phyloP scores from a whole-genome alignment of 2,797 vertebrate genomes.

The Acrossocheilus wenchowensis region DNA sequence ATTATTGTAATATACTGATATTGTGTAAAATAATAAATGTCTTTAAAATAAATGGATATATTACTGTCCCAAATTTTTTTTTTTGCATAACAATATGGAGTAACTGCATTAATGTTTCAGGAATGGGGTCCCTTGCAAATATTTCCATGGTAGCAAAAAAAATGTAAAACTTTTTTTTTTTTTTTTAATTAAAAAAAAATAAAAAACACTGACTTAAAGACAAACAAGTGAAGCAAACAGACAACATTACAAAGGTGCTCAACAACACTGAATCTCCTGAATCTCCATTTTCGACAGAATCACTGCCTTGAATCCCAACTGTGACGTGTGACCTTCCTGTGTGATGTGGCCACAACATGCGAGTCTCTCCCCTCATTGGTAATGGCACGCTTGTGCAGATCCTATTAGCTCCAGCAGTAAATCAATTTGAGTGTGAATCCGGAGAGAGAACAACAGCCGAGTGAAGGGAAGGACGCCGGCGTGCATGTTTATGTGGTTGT shows the following conservation, averaged over 20 bases:
- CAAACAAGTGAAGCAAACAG: background rate
- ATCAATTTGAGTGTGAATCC: conserved; percentile 49
- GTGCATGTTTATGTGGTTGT: conserved; percentile 41
- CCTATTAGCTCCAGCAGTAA: conserved; percentile 44
- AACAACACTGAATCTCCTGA: conserved; percentile 1
- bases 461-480: background rate
- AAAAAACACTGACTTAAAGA: background rate
- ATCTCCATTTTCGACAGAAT: conserved; percentile 9
- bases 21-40: too few relatives aligned
- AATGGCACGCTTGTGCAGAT: conserved; percentile 23
- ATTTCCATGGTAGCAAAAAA: too few relatives aligned
- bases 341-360: conserved; percentile 16
- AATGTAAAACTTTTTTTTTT: too few relatives aligned
- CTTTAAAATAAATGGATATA: too few relatives aligned
- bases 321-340: conserved; percentile 29
- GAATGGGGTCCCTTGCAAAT: too few relatives aligned
- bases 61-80: too few relatives aligned
- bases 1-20: background rate
- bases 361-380: conserved; percentile 14
- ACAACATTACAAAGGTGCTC: background rate
- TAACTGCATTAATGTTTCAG: too few relatives aligned
- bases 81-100: too few relatives aligned
- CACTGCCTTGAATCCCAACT: background rate
- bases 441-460: conserved; percentile 15
- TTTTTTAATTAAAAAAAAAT: too few relatives aligned